Percentiles rank a stretch among this genome's conserved stretches.
Conservation (phyloP, 2,888 invertebrate genomes). For the Lepidochrysops patricia region DNA sequence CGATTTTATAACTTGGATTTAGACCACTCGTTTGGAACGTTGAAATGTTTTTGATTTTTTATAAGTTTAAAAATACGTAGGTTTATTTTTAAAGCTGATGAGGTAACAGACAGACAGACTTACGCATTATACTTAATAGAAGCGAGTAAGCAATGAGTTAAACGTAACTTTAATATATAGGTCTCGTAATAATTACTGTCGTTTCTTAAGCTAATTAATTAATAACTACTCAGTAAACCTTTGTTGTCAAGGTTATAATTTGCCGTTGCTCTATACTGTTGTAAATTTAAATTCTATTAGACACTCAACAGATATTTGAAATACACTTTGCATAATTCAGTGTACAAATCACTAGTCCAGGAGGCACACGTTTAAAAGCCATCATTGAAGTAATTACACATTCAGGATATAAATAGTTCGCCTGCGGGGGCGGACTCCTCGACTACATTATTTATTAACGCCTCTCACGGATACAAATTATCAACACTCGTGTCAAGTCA, state of each 20-base stretch:
- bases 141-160: no score
- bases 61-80: background rate
- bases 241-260: no score
- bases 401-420: background rate
- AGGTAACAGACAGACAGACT: no score
- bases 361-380: background rate
- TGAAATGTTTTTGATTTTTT: background rate
- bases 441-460: background rate
- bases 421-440: background rate
- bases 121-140: no score
- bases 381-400: background rate
- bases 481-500: background rate
- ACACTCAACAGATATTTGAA: background rate
- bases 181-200: no score
- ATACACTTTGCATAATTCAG: background rate
- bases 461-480: background rate
- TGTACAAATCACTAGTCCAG: background rate
- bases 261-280: no score
- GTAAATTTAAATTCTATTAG: no score
- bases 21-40: background rate
- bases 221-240: no score
- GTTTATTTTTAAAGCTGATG: no score
- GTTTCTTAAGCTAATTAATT: no score
- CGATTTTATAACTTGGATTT: constrained; percentile 7
- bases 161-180: no score